Conservation (phyloP, 2,888 invertebrate genomes). For the Idaea aversata region DNA sequence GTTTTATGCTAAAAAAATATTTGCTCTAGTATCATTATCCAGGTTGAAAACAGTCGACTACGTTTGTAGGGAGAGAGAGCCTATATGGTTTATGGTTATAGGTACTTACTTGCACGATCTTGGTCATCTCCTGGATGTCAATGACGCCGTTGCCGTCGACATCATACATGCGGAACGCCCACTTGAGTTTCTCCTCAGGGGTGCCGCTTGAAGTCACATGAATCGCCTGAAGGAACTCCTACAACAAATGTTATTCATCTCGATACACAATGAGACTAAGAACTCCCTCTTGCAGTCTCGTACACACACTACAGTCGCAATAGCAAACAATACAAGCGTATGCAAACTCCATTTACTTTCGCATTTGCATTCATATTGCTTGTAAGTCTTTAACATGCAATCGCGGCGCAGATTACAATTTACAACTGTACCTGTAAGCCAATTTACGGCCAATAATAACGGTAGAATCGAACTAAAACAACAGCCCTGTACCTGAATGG, state of each 20-base stretch:
- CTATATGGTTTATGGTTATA: background rate
- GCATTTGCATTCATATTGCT: conserved; percentile 11
- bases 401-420: conserved; percentile 13
- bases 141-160: conserved; percentile 99
- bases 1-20: too few relatives aligned
- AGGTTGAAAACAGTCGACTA: too few relatives aligned
- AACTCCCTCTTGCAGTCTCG: conserved; percentile 2
- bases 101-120: conserved; percentile 95
- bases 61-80: too few relatives aligned
- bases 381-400: conserved; percentile 4
- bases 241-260: conserved; percentile 66
- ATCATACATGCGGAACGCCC: conserved; percentile 99
- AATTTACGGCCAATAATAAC: conserved; percentile 12
- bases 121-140: conserved; percentile 99
- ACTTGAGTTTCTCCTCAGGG: conserved; percentile 98
- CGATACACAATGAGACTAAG: conserved; percentile 29
- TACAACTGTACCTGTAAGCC: conserved; percentile 7
- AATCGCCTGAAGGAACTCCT: conserved; percentile 98
- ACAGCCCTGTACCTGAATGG: conserved; percentile 2
- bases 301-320: conserved; percentile 17
- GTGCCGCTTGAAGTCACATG: conserved; percentile 98
- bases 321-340: conserved; percentile 10
- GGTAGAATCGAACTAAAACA: conserved; percentile 6
- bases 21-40: too few relatives aligned
- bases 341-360: conserved; percentile 7